Evolutionary conservation across 2,797 vertebrate species (phyloP).

Genomic region (Hemitrygon akajei): DNA sequence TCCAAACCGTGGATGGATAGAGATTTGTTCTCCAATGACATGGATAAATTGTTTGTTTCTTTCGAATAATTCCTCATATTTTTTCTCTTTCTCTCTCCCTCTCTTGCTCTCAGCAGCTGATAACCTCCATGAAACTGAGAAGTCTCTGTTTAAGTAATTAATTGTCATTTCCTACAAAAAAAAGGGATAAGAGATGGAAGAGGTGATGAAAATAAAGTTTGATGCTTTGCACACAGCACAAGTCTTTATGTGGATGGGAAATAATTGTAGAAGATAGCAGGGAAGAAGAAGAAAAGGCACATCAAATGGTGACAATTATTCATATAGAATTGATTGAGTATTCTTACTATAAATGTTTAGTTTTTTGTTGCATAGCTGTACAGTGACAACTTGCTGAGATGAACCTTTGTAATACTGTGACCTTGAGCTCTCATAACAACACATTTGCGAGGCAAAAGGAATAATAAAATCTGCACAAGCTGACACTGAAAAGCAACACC

Average conservation of each 20-base stretch:
- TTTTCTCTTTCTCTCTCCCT: background rate
- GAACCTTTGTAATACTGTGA: slow-evolving; percentile 20
- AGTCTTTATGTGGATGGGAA: slow-evolving; percentile 13
- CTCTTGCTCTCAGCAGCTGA: slow-evolving; percentile 6
- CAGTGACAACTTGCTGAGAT: slow-evolving; percentile 11
- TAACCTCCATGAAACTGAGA: background rate
- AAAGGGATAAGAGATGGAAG: background rate
- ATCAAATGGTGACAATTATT: slow-evolving; percentile 33
- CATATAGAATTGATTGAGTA: slow-evolving; percentile 31
- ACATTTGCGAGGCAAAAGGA: background rate
- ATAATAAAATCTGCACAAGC: slow-evolving; percentile 24
- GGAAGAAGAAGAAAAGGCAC: slow-evolving; percentile 18
- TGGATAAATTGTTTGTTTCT: background rate
- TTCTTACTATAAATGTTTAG: slow-evolving; percentile 30
- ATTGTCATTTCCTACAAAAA: background rate
- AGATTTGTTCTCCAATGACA: background rate
- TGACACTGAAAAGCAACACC: background rate
- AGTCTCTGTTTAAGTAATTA: slow-evolving; percentile 32
- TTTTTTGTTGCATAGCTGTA: slow-evolving; percentile 29
- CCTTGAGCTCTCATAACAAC: background rate
- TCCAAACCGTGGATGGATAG: background rate
- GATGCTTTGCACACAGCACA: background rate
- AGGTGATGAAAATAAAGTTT: slow-evolving; percentile 6
- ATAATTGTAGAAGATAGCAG: slow-evolving; percentile 16
- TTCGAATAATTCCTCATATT: background rate